These are phyloP conservation scores for Oreohelix idahoensis DNA, from an alignment of 1,140 invertebrate genomes.

Conservation along the genomic window DNA sequence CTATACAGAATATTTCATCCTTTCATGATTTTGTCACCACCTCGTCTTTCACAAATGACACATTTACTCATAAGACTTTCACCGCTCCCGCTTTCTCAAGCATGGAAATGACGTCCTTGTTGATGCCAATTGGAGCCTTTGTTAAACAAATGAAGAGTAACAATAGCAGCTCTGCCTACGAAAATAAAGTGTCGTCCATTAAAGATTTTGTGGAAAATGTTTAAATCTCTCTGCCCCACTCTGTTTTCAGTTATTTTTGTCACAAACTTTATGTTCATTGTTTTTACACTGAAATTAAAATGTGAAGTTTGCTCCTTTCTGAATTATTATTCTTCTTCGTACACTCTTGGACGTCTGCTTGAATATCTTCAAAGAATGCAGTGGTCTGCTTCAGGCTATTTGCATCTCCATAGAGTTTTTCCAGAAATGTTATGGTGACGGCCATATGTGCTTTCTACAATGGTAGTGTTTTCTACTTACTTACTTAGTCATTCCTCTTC, in stretches of 20 bases:
- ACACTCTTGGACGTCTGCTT: no score
- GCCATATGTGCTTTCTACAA: no score
- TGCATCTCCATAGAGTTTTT: no score
- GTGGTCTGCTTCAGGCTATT: no score
- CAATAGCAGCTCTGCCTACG: neutral
- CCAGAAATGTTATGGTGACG: no score
- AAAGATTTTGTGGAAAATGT: neutral
- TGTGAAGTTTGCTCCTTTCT: neutral
- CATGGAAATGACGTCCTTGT: neutral
- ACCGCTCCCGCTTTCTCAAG: neutral
- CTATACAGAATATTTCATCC: slow-evolving; percentile 50
- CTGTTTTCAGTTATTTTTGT: neutral
- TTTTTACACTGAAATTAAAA: neutral
- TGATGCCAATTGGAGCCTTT: neutral
- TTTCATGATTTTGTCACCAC: slow-evolving; percentile 30
- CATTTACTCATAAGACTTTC: neutral
- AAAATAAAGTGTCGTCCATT: neutral
- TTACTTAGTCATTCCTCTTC: no score
- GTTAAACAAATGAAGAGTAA: neutral
- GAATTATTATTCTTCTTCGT: no score
- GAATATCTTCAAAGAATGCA: no score
- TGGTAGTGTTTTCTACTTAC: no score
- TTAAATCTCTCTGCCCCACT: neutral
- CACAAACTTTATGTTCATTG: neutral
- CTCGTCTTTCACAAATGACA: slow-evolving; percentile 26